Base-by-base conservation (phyloP, 2,113 vertebrate species). In the Zingel zingel region DNA sequence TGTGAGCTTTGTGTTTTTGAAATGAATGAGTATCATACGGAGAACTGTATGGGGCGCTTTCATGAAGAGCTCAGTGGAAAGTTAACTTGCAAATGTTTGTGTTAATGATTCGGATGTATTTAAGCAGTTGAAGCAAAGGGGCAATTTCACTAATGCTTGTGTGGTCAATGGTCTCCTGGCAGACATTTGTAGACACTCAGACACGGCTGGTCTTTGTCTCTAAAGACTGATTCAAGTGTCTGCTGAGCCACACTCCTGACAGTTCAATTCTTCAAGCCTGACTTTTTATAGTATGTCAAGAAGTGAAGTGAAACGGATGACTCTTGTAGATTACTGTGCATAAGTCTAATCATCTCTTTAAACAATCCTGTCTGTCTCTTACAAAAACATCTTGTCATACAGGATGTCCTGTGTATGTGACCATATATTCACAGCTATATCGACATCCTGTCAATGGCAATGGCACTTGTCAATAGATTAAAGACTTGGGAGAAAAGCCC, bases 31-130 rank as follows among this genome's bases (percentile, higher is more conserved):
- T 56, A 16, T 43, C 16, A 54, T 69, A 23, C 6, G 48, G n/a
- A 45, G 36, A 57, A 10, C 72, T 6, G 11, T 23, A 27, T 10
- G 65, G 19, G 3, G 65, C 4, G 30, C 30, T 81, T 68, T 81
- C 45, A 67, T 27, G 75, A 43, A 14, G 53, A 69, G 73, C 61
- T 64, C n/a, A 14, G n/a, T 36, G 16, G 36, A 83, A 90, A 81
- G 66, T 56, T 84, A 54, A 90, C 74, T 62, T 79, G 69, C 79
- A 85, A 69, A 81, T 83, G 79, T 74, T 80, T 74, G 59, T 57
- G 75, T 76, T 76, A 80, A 89, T 82, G 67, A 84, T 61, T 82
- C 59, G 25, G 71, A 61, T 67, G 69, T 30, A 36, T 39, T 76
- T 68, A 65, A 45, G 27, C 61, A 58, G 64, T 6, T 70, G n/a